phyloP scores from a whole-genome alignment of 2,888 invertebrate genomes.

The Aspidiotus destructor region DNA sequence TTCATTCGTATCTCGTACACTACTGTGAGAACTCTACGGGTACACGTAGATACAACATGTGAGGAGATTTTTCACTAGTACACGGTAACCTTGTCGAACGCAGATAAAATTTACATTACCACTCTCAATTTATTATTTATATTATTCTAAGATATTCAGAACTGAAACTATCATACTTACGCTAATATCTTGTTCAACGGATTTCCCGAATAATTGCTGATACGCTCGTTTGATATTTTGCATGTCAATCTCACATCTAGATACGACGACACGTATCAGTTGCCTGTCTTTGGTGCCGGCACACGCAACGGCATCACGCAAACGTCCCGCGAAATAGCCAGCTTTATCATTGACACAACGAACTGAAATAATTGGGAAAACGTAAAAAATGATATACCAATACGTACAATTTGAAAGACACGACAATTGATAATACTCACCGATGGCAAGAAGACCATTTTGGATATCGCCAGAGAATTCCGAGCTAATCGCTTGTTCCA shows the following conservation, averaged over 20 bases:
- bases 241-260: conserved; percentile 75
- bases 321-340: conserved; percentile 73
- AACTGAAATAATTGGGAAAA: conserved; percentile 45
- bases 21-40: too few species aligned
- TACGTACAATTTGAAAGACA: neutral
- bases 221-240: conserved; percentile 73
- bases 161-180: conserved; percentile 45
- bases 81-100: too few species aligned
- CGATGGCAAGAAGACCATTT: conserved; percentile 68
- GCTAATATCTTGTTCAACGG: conserved; percentile 68
- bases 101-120: too few species aligned
- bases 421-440: conserved; percentile 40
- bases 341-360: conserved; percentile 69
- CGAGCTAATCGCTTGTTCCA: conserved; percentile 67
- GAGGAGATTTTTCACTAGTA: too few species aligned
- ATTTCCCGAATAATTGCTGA: conserved; percentile 61
- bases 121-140: too few species aligned
- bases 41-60: too few species aligned
- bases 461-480: conserved; percentile 78
- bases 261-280: conserved; percentile 73
- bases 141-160: neutral
- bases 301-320: conserved; percentile 82
- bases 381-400: conserved; percentile 4
- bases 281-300: conserved; percentile 79
- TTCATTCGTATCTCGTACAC: too few species aligned